Evolutionary conservation across 2,113 vertebrate species (phyloP).

Genomic region (Ceyx margarethae): DNA sequence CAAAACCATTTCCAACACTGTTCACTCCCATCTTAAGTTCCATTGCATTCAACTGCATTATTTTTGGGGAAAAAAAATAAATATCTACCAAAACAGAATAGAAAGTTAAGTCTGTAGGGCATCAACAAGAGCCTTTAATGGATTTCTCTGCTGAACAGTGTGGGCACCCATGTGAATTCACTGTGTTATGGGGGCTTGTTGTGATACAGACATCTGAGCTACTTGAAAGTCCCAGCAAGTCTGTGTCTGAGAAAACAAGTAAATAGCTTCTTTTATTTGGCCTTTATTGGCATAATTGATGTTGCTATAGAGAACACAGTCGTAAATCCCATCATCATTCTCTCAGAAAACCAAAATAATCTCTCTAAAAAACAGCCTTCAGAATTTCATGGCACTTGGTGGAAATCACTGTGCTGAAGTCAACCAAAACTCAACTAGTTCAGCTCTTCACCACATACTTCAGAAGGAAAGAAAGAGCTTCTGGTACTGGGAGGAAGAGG

Average conservation of each 20-base stretch:
- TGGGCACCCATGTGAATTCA: not conserved
- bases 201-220: conserved; percentile 5
- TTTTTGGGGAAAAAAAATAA: not conserved
- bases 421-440: not conserved
- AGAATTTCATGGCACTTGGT: not conserved
- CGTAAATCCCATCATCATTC: conserved; percentile 18
- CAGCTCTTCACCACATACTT: not conserved
- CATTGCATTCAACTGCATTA: not conserved
- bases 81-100: not conserved
- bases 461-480: not conserved
- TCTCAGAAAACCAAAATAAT: conserved; percentile 34
- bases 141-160: not conserved
- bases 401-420: not conserved
- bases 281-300: conserved; percentile 57
- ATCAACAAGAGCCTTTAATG: not conserved
- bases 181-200: not conserved
- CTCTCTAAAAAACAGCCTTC: conserved; percentile 7
- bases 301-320: conserved; percentile 28
- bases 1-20: not conserved
- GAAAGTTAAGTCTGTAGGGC: not conserved
- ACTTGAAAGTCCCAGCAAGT: conserved; percentile 35
- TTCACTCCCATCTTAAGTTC: not conserved
- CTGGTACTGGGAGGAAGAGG: not conserved
- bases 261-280: conserved; percentile 54
- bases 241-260: conserved; percentile 52